Conservation (phyloP, 2,113 vertebrate species). For the Motacilla tschutschensis region DNA sequence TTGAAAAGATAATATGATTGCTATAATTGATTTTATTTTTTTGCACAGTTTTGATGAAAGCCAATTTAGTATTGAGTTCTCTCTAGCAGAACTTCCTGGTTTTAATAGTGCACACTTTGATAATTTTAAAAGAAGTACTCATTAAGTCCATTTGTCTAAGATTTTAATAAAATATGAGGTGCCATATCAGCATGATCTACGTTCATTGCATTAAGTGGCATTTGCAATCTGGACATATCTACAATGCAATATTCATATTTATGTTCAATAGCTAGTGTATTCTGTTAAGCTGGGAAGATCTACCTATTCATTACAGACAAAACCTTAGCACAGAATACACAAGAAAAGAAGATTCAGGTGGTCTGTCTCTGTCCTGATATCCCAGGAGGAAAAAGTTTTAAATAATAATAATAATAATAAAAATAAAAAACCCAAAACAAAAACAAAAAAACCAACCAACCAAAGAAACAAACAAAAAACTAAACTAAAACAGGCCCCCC, state of each 20-base stretch:
- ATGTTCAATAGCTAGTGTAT: neutral
- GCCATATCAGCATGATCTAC: neutral
- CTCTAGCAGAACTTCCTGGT: neutral
- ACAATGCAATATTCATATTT: neutral
- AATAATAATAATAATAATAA: neutral
- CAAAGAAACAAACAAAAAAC: neutral
- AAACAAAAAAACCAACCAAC: neutral
- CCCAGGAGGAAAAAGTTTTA: neutral
- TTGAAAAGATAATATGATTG: constrained; percentile 14
- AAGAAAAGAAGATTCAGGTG: neutral
- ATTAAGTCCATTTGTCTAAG: constrained; percentile 1
- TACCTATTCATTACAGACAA: neutral
- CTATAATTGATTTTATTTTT: neutral
- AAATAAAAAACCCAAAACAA: neutral
- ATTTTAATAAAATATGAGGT: constrained; percentile 27
- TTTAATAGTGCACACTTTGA: neutral
- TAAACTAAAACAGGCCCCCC: too few relatives aligned
- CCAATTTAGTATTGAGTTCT: neutral
- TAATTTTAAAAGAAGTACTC: constrained; percentile 9
- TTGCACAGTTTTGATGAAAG: neutral
- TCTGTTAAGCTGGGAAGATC: neutral
- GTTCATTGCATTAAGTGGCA: neutral
- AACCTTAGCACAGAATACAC: accelerated
- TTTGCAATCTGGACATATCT: neutral
- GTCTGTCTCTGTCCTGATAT: neutral